Conservation (phyloP, 2,888 invertebrate species). For the Dromius quadrimaculatus region DNA sequence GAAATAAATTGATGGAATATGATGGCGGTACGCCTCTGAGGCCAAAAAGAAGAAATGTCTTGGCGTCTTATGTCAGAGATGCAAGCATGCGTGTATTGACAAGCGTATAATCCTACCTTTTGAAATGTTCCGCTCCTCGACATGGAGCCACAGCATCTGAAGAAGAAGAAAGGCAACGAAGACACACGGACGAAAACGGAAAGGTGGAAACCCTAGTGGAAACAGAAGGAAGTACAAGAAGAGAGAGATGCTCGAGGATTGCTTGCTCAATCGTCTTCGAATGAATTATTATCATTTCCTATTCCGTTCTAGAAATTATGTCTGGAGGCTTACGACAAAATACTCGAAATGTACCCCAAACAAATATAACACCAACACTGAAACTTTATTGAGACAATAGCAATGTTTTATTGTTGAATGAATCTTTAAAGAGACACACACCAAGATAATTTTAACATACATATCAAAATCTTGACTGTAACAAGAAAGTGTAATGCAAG, state of each 20-base stretch:
- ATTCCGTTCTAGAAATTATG: slow-evolving; percentile 45
- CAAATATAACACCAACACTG: slow-evolving; percentile 25
- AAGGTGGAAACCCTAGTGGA: slow-evolving; percentile 12
- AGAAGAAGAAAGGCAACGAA: slow-evolving; percentile 29
- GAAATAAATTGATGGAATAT: too few relatives aligned
- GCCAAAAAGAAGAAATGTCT: slow-evolving; percentile 18
- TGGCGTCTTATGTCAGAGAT: slow-evolving; percentile 31
- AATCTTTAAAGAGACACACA: too few relatives aligned
- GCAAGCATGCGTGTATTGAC: slow-evolving; percentile 49
- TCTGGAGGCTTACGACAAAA: slow-evolving; percentile 45
- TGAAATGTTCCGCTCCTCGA: slow-evolving; percentile 33
- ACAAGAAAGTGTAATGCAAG: too few relatives aligned
- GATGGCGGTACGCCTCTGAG: background rate
- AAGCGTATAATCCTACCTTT: slow-evolving; percentile 38
- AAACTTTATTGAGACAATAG: slow-evolving; percentile 12
- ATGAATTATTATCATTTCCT: slow-evolving; percentile 51
- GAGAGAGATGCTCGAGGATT: slow-evolving; percentile 27
- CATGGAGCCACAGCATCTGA: background rate
- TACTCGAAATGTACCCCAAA: slow-evolving; percentile 35
- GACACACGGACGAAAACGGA: slow-evolving; percentile 35
- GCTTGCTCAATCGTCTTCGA: slow-evolving; percentile 49
- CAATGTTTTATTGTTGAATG: slow-evolving; percentile 9
- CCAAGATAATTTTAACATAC: too few relatives aligned
- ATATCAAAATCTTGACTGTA: too few relatives aligned
- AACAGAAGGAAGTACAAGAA: slow-evolving; percentile 38